Evolutionary conservation across 2,797 vertebrate species (phyloP).

Genomic region (Rhadinocentrus ornatus): DNA sequence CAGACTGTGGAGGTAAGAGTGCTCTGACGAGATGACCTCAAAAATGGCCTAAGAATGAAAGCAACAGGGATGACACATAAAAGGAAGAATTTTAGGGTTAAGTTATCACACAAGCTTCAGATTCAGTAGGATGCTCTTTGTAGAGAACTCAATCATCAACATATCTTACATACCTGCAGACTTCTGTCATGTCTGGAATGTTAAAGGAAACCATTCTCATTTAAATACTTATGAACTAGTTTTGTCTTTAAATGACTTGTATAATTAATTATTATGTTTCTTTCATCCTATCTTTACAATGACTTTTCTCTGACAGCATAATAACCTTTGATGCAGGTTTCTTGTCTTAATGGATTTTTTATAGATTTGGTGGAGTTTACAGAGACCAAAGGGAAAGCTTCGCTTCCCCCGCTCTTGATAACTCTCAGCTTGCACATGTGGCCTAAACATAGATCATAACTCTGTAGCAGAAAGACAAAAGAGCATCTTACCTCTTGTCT

Average conservation of each 20-base stretch:
- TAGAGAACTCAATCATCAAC: background rate
- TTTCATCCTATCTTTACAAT: background rate
- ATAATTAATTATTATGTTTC: background rate
- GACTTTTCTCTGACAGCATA: slow-evolving; percentile 2
- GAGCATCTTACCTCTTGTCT: slow-evolving; percentile 90
- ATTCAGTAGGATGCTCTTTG: slow-evolving; percentile 10
- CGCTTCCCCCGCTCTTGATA: background rate
- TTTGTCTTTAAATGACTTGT: background rate
- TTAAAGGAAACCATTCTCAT: slow-evolving; percentile 20
- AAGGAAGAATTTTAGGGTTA: background rate
- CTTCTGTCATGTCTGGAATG: slow-evolving; percentile 31
- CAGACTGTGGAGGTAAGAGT: slow-evolving; percentile 96
- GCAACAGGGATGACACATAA: background rate
- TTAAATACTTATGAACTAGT: background rate
- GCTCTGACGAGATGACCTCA: slow-evolving; percentile 97
- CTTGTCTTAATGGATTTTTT: slow-evolving; percentile 31
- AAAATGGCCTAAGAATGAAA: slow-evolving; percentile 88
- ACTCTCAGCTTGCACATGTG: background rate
- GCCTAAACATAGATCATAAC: background rate
- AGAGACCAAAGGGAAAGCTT: slow-evolving; percentile 14
- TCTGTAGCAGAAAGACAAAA: slow-evolving; percentile 3
- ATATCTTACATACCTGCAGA: slow-evolving; percentile 17
- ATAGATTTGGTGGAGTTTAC: slow-evolving; percentile 23
- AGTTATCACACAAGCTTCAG: background rate
- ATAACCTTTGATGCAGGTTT: background rate